Conservation (phyloP, 2,888 invertebrate species). For the Pheosia gnoma region DNA sequence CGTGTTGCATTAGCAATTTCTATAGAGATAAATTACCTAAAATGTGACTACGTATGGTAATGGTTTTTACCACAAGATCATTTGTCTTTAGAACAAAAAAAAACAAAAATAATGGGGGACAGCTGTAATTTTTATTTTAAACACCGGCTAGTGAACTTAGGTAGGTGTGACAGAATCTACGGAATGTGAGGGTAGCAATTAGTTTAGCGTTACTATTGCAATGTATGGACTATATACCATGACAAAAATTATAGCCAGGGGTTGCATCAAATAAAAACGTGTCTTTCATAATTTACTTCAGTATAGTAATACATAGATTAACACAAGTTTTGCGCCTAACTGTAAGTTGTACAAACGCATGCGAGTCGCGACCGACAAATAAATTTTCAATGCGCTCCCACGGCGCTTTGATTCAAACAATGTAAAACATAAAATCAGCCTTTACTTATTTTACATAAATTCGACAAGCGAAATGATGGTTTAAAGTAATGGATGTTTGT, state of each 20-base stretch:
- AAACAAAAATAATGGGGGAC: not conserved
- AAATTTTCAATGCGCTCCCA: not conserved
- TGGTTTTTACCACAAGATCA: too few relatives aligned
- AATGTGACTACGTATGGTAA: too few relatives aligned
- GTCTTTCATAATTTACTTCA: too few relatives aligned
- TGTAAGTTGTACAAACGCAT: too few relatives aligned
- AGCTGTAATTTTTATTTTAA: not conserved
- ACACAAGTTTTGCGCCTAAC: too few relatives aligned
- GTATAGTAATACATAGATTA: too few relatives aligned
- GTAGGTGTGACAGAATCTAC: not conserved
- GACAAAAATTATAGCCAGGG: not conserved
- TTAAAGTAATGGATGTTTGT: constrained; percentile 33
- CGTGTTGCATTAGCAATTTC: too few relatives aligned
- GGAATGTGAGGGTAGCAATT: not conserved
- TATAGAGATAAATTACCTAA: too few relatives aligned
- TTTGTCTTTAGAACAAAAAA: too few relatives aligned
- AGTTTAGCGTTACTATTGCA: not conserved
- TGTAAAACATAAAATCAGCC: not conserved
- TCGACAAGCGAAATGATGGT: constrained; percentile 8
- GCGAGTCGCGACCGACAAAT: too few relatives aligned
- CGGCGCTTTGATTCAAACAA: constrained; percentile 7
- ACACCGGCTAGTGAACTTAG: not conserved
- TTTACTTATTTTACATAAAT: not conserved
- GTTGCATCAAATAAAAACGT: not conserved
- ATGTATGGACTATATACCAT: constrained; percentile 2